Conservation (phyloP, 2,797 vertebrate genomes). For the Lophura swinhoii region DNA sequence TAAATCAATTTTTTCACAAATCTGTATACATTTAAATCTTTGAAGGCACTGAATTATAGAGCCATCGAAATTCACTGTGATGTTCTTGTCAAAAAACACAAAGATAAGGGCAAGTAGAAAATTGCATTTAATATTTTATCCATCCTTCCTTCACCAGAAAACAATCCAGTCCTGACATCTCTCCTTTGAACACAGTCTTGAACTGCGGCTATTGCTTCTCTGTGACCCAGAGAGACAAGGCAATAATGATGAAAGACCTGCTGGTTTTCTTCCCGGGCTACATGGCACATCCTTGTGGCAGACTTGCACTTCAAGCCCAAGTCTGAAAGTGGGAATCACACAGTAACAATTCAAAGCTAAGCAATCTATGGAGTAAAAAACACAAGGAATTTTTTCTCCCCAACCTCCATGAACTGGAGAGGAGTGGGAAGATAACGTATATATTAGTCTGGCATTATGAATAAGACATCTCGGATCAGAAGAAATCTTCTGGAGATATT, state of each 20-base stretch:
- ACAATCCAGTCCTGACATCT: conserved; percentile 62
- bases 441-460: neutral
- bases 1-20: neutral
- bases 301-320: conserved; percentile 12
- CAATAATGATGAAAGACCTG: conserved; percentile 64
- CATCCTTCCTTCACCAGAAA: conserved; percentile 58
- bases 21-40: neutral
- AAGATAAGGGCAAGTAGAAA: conserved; percentile 39
- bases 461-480: neutral
- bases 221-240: conserved; percentile 60
- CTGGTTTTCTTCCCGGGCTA: conserved; percentile 62
- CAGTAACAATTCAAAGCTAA: neutral
- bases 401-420: neutral
- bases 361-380: neutral
- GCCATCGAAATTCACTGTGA: neutral
- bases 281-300: conserved; percentile 35
- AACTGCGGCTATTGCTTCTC: conserved; percentile 50
- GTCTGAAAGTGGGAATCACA: conserved; percentile 1
- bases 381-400: neutral
- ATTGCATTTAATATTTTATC: conserved; percentile 69
- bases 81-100: conserved; percentile 8
- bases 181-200: conserved; percentile 55
- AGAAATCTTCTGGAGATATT: conserved; percentile 10
- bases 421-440: neutral
- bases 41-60: conserved; percentile 4